These are phyloP conservation scores for Amniataba percoides DNA, from an alignment of 2,797 vertebrate genomes.

Conservation along the genomic window DNA sequence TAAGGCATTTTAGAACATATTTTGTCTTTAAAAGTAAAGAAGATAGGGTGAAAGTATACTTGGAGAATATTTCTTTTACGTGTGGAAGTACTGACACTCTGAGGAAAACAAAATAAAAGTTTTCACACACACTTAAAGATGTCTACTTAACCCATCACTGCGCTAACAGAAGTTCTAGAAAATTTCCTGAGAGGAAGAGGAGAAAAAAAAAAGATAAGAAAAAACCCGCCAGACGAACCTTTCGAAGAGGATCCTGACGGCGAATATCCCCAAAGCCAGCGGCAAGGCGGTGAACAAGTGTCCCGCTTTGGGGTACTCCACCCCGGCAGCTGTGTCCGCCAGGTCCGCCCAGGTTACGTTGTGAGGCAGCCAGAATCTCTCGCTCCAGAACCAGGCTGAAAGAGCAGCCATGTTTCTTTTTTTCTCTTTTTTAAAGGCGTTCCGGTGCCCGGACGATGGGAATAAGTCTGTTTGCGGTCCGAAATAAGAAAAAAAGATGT, in stretches of 20 bases:
- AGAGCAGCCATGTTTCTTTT: constrained; percentile 85
- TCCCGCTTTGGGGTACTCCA: constrained; percentile 89
- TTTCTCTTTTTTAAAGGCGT: not conserved
- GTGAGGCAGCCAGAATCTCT: constrained; percentile 96
- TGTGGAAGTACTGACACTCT: not conserved
- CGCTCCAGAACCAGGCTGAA: constrained; percentile 97
- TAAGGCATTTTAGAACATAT: not conserved
- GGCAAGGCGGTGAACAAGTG: constrained; percentile 91
- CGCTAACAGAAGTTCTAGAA: not conserved
- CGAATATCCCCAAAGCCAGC: constrained; percentile 90
- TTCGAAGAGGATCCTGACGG: constrained; percentile 92
- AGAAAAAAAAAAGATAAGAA: too few relatives aligned
- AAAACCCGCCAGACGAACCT: constrained; percentile 83
- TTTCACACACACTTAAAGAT: not conserved
- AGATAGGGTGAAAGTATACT: too few relatives aligned
- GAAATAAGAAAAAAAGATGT: constrained; percentile 2
- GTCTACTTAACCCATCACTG: constrained; percentile 47
- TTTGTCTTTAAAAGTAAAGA: not conserved
- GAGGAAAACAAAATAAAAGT: not conserved
- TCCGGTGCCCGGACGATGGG: not conserved
- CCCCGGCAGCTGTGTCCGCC: constrained; percentile 85
- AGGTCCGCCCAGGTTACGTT: constrained; percentile 98
- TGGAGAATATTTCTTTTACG: rapidly evolving
- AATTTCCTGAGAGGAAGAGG: not conserved
- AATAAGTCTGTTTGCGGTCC: not conserved